phyloP scores from a whole-genome alignment of 2,888 invertebrate species.

The Pollenia angustigena region DNA sequence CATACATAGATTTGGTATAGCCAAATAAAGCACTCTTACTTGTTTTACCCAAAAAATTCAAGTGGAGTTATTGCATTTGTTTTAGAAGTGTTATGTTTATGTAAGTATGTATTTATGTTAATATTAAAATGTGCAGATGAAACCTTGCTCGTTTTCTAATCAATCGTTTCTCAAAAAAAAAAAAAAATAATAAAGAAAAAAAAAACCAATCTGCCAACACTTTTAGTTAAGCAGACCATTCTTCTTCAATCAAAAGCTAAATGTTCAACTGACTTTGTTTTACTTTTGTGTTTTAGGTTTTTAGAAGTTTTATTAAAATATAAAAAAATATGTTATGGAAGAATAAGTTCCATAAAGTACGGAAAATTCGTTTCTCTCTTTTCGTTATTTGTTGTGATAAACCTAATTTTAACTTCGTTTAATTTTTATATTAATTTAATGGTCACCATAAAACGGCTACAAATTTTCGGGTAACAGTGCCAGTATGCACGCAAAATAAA shows the following conservation, averaged over 20 bases:
- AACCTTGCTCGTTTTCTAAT: conserved; percentile 3
- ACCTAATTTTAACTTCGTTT: conserved; percentile 32
- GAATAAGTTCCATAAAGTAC: conserved; percentile 5
- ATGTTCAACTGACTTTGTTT: conserved; percentile 11
- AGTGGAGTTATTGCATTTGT: too few relatives aligned
- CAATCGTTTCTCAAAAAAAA: not conserved
- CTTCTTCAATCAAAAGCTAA: not conserved
- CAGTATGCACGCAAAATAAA: conserved; percentile 19
- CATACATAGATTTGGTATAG: too few relatives aligned
- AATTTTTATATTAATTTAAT: conserved; percentile 40
- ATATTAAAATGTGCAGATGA: not conserved
- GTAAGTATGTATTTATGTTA: too few relatives aligned
- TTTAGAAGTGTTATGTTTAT: too few relatives aligned
- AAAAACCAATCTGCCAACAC: conserved; percentile 35
- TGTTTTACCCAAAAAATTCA: too few relatives aligned
- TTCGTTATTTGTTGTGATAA: conserved; percentile 18
- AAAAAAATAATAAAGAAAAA: not conserved
- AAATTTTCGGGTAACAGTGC: conserved; percentile 16
- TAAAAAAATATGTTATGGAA: not conserved
- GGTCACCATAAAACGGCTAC: conserved; percentile 13
- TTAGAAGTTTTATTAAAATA: conserved; percentile 1
- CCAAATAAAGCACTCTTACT: too few relatives aligned
- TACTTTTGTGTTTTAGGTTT: not conserved
- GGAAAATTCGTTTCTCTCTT: not conserved
- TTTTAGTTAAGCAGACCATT: conserved; percentile 32